These are phyloP conservation scores for Zoroaster sp. DNA, from an alignment of 53 echinoderm and acorn worm genomes.

Conservation along the genomic window DNA sequence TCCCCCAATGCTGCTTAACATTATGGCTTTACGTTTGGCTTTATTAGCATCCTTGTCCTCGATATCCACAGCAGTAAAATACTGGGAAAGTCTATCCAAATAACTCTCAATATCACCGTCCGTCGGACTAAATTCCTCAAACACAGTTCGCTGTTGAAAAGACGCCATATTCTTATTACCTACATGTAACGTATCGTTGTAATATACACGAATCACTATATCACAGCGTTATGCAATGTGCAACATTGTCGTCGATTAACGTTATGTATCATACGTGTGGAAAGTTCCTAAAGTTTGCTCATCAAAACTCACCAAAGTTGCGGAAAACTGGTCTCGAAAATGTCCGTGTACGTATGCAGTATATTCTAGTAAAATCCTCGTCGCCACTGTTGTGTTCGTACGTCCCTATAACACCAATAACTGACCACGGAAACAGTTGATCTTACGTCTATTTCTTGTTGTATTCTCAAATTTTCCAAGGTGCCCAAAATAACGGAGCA, in stretches of 20 bases:
- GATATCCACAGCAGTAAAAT: conserved; percentile 6
- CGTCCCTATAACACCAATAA: background rate
- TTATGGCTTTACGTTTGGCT: background rate
- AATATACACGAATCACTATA: background rate
- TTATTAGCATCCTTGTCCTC: background rate
- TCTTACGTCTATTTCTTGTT: too few species aligned
- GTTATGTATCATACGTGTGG: background rate
- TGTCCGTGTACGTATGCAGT: background rate
- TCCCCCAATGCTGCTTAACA: background rate
- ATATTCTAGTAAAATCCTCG: conserved; percentile 2
- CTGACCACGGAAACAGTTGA: background rate
- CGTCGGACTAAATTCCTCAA: conserved; percentile 7
- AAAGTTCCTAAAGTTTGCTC: background rate
- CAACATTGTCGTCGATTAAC: background rate
- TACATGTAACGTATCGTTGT: background rate
- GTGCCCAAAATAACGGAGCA: too few species aligned
- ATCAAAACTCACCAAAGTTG: conserved; percentile 7
- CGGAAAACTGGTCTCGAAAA: background rate
- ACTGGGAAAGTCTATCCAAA: conserved; percentile 1
- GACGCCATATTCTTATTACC: too few species aligned
- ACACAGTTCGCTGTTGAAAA: conserved; percentile 24
- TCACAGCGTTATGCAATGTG: background rate
- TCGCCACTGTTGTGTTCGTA: conserved; percentile 29
- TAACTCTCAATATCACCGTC: conserved; percentile 20
- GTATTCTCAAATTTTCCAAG: too few species aligned